phyloP scores from a whole-genome alignment of 2,888 invertebrate genomes.

The Orchesella flavescens region DNA sequence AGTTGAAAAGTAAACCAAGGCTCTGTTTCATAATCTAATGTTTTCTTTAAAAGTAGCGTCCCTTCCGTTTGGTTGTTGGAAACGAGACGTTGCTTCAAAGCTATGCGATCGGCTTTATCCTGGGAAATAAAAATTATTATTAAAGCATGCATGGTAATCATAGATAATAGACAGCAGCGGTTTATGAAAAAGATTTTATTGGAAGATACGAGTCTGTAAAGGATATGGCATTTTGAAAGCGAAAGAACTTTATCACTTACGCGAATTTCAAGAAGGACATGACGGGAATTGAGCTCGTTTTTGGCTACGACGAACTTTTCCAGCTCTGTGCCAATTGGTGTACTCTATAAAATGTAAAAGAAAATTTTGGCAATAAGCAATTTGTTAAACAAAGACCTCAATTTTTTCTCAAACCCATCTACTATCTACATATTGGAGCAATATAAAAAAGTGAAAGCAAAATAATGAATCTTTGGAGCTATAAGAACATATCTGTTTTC shows the following conservation, averaged over 20 bases:
- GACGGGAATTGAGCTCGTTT: slow-evolving; percentile 84
- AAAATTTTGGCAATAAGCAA: too few species aligned
- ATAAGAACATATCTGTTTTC: too few species aligned
- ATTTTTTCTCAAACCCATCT: too few species aligned
- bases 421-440: too few species aligned
- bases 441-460: too few species aligned
- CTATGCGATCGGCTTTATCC: slow-evolving; percentile 69
- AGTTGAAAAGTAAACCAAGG: slow-evolving; percentile 91
- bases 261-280: slow-evolving; percentile 88
- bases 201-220: too few species aligned
- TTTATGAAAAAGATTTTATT: too few species aligned
- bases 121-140: slow-evolving; percentile 29
- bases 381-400: too few species aligned
- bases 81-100: slow-evolving; percentile 76
- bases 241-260: slow-evolving; percentile 78
- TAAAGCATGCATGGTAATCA: too few species aligned
- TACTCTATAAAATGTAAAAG: slow-evolving; percentile 47
- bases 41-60: slow-evolving; percentile 83
- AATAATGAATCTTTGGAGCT: too few species aligned
- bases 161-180: too few species aligned
- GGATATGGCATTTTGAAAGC: too few species aligned
- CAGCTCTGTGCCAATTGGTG: slow-evolving; percentile 82
- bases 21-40: slow-evolving; percentile 90
- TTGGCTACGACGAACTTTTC: slow-evolving; percentile 88
- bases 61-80: slow-evolving; percentile 86